phyloP scores from a whole-genome alignment of 2,113 vertebrate genomes.

The Bufo gargarizans region DNA sequence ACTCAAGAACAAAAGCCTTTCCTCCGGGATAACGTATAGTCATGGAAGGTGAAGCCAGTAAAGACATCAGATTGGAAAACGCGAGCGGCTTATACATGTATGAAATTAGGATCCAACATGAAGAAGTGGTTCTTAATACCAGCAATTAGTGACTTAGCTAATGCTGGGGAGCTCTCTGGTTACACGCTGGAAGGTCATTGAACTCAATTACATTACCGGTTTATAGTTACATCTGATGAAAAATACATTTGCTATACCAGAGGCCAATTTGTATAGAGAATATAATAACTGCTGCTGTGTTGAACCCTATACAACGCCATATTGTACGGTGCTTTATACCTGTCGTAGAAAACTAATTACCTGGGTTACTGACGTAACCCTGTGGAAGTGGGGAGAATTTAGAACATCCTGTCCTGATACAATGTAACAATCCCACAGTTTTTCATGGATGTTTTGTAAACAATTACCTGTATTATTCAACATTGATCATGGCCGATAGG shows the following conservation, averaged over 20 bases:
- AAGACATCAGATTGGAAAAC: slow-evolving; percentile 24
- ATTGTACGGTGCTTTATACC: background rate
- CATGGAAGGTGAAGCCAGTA: background rate
- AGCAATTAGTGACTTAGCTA: slow-evolving; percentile 31
- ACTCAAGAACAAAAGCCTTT: slow-evolving; percentile 35
- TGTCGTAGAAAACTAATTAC: slow-evolving; percentile 25
- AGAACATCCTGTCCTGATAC: background rate
- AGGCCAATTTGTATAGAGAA: slow-evolving; percentile 8
- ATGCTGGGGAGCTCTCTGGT: background rate
- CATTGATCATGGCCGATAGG: slow-evolving; percentile 7
- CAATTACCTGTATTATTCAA: background rate
- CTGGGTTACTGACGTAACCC: slow-evolving; percentile 19
- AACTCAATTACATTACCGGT: slow-evolving; percentile 30
- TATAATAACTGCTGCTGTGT: background rate
- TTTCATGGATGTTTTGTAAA: background rate
- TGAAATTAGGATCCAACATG: slow-evolving; percentile 28
- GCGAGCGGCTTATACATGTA: background rate
- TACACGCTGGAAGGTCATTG: slow-evolving; percentile 16
- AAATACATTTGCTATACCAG: background rate
- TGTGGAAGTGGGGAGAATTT: slow-evolving; percentile 11
- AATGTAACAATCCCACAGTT: background rate
- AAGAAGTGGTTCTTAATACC: slow-evolving; percentile 14
- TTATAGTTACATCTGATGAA: slow-evolving; percentile 24
- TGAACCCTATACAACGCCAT: background rate
- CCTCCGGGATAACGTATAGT: slow-evolving; percentile 13